Conservation (phyloP, 2,888 invertebrate genomes). For the Tyria jacobaeae region DNA sequence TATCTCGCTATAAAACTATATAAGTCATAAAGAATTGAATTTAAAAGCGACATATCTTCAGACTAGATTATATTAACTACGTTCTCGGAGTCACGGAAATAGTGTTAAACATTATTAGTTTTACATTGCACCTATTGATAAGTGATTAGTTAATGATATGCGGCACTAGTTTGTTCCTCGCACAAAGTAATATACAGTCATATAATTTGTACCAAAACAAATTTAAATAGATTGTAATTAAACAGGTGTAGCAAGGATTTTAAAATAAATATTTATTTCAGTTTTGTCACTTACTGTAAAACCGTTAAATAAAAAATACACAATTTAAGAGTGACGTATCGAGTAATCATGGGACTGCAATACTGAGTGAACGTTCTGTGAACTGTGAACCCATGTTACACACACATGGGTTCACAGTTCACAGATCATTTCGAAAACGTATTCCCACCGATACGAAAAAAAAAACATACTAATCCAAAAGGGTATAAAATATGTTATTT, state of each 20-base stretch:
- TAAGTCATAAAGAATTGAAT: slow-evolving; percentile 51
- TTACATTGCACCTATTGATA: slow-evolving; percentile 35
- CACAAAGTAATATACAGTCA: slow-evolving; percentile 7
- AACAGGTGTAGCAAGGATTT: neutral
- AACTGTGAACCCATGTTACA: too few relatives aligned
- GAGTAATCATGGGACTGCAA: neutral
- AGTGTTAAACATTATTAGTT: slow-evolving; percentile 41
- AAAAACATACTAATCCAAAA: too few relatives aligned
- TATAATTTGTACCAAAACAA: slow-evolving; percentile 15
- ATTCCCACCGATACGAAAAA: too few relatives aligned
- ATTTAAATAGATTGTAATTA: slow-evolving; percentile 9
- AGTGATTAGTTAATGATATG: too few relatives aligned
- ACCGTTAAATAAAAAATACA: neutral
- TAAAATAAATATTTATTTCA: neutral
- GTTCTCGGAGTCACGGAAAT: slow-evolving; percentile 69
- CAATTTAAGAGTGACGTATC: neutral
- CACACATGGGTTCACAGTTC: too few relatives aligned
- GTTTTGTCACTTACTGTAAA: neutral
- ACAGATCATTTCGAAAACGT: too few relatives aligned
- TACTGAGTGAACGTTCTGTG: neutral
- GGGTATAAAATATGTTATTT: too few relatives aligned
- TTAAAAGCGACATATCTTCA: slow-evolving; percentile 73
- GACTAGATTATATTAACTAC: slow-evolving; percentile 79
- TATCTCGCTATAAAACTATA: slow-evolving; percentile 28
- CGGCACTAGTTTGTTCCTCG: slow-evolving; percentile 11